A percentile compares a stretch with the other conserved stretches of the same genome.
These are phyloP conservation scores for Saiga tatarica DNA, from an alignment of 2,113 vertebrate species.

Conservation along the genomic window DNA sequence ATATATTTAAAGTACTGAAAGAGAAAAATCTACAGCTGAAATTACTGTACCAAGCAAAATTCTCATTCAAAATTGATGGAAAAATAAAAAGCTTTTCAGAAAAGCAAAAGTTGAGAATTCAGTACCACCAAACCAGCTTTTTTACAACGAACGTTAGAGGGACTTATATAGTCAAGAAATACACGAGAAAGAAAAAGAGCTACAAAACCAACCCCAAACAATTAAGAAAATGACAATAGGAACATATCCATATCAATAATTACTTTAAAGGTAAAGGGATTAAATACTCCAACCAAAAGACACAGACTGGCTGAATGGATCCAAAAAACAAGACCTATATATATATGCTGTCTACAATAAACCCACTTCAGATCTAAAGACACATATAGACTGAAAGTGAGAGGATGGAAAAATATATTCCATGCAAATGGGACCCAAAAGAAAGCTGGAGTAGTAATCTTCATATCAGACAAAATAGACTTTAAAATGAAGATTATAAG, in stretches of 20 bases:
- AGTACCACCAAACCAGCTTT: background rate
- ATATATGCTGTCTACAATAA: background rate
- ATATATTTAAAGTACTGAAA: background rate
- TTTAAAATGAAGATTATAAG: background rate
- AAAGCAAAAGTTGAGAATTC: background rate
- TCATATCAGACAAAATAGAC: background rate
- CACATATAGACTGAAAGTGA: background rate
- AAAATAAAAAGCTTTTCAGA: background rate
- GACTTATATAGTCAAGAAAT: background rate
- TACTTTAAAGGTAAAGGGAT: background rate
- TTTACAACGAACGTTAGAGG: background rate
- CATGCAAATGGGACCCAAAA: background rate
- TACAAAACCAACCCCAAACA: background rate
- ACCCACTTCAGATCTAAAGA: background rate
- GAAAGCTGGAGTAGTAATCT: background rate
- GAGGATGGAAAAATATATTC: background rate
- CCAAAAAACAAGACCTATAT: background rate
- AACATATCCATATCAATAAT: background rate
- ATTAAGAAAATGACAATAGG: background rate
- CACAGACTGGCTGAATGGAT: background rate
- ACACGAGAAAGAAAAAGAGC: background rate
- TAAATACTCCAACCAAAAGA: background rate
- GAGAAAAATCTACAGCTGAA: background rate
- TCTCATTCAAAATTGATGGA: background rate
- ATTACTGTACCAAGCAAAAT: background rate